Base-by-base conservation (phyloP, 2,888 invertebrate species). In the Ecliptopera silaceata region DNA sequence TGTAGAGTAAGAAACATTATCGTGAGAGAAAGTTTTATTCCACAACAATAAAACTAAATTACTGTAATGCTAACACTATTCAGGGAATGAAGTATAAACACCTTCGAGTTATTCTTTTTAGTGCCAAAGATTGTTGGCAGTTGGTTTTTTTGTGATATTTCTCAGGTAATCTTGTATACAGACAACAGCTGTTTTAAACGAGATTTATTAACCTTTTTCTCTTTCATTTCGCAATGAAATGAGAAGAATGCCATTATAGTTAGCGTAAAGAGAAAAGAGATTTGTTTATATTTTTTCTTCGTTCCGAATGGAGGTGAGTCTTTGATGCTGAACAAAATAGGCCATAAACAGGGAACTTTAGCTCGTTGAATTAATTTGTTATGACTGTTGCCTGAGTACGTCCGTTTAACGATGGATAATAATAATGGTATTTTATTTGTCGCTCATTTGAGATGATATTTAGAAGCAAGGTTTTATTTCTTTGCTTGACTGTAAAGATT, bases 141-240 rank as follows among this genome's bases (percentile, higher is more conserved):
- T 67, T 42, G 56, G 49, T 74, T 72, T 69, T 67, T 58, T 65
- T 64, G 65, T 69, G 57, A 75, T 74, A 76, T 76, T 72, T 74
- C 77, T 71, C 84, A 84, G 84, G 84, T 85, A 80, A 83, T 81
- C 75, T 76, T 72, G 72, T 63, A 43, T 66, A 63, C 63, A 67
- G 69, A 65, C 65, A 71, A 74, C 79, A 77, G 79, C 77, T 79
- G 77, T 67, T 70, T 64, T 55, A 59, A 63, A 48, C 43, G 59
- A 65, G 64, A 68, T 66, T 70, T 66, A 70, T 68, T 57, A 44
- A 51, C 55, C 51, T 63, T 67, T 66, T 66, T 63, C 57, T 66
- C 58, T 62, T 62, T 64, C 51, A 66, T 66, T 71, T 69, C 61
- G 58, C 65, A 69, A 66, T 66, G 67, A 71, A 67, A 70, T 68